A percentile compares a stretch with the other conserved stretches of the same genome.
phyloP scores from a whole-genome alignment of 2,888 invertebrate species.

The Julus scandinavius region DNA sequence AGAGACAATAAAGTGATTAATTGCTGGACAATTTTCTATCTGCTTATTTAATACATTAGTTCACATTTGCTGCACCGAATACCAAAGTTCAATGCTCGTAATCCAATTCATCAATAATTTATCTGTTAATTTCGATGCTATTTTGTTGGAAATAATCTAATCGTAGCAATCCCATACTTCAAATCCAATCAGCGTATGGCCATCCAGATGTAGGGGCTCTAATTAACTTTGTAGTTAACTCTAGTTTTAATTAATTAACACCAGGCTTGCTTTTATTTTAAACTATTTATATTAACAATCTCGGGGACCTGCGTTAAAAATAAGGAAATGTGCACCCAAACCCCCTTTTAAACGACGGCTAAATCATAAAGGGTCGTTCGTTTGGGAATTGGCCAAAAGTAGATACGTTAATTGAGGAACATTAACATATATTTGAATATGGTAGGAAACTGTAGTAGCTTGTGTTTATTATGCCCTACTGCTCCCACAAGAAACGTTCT shows the following conservation, averaged over 20 bases:
- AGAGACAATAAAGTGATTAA: too few species aligned
- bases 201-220: too few species aligned
- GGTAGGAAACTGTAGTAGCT: conserved; percentile 23
- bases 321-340: background rate
- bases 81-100: too few species aligned
- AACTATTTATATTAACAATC: background rate
- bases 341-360: background rate
- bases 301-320: background rate
- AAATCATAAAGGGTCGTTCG: background rate
- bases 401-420: conserved; percentile 16
- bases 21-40: too few species aligned
- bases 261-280: background rate
- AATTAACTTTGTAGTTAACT: too few species aligned
- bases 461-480: conserved; percentile 6
- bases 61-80: too few species aligned
- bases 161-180: background rate
- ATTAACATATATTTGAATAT: conserved; percentile 43
- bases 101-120: too few species aligned
- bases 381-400: conserved; percentile 39
- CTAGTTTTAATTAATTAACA: background rate
- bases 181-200: background rate
- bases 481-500: conserved; percentile 30
- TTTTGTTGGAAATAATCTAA: too few species aligned
- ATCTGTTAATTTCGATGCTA: too few species aligned
- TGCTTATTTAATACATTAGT: too few species aligned